phyloP scores from a whole-genome alignment of 2,797 vertebrate species.

The Acomys russatus region DNA sequence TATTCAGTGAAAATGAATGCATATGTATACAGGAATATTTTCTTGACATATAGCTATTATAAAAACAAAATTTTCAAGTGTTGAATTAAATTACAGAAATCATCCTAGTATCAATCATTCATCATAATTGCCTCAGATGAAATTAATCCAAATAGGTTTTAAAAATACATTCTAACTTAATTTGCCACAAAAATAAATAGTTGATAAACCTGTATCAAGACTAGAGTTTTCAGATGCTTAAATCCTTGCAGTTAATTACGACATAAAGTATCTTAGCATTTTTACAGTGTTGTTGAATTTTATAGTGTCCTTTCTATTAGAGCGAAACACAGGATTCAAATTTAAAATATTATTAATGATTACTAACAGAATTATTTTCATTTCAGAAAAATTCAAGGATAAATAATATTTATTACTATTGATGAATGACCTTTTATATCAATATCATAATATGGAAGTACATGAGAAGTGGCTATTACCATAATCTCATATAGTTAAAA shows the following conservation, averaged over 20 bases:
- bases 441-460: neutral
- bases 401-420: neutral
- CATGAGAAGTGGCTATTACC: neutral
- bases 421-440: neutral
- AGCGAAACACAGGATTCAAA: neutral
- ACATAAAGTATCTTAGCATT: neutral
- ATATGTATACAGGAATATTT: neutral
- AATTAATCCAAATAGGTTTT: neutral
- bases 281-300: neutral
- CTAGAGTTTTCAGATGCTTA: neutral
- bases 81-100: conserved; percentile 48
- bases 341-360: neutral
- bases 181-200: neutral
- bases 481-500: neutral
- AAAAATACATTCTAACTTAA: neutral
- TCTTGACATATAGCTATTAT: neutral
- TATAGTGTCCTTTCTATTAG: neutral
- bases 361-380: neutral
- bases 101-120: neutral
- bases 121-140: neutral
- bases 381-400: neutral
- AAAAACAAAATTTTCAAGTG: conserved; percentile 12
- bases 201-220: neutral
- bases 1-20: neutral
- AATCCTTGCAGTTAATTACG: neutral